A percentile compares a stretch with the other conserved stretches of the same genome.
phyloP scores from a whole-genome alignment of 2,113 vertebrate species.

The Vireo altiloquus region DNA sequence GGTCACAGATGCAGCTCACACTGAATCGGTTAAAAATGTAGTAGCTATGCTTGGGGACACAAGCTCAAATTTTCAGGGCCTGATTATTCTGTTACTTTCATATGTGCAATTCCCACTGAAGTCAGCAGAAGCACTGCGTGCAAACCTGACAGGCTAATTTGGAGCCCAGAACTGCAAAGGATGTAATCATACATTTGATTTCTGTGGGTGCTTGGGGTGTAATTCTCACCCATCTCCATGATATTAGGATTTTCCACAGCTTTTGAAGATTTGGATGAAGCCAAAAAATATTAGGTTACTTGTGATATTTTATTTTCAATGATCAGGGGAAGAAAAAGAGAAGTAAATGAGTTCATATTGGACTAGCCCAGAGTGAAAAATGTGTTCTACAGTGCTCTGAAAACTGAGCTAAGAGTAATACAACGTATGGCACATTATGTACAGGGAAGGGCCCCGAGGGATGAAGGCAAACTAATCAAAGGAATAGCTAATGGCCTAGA shows the following conservation, averaged over 20 bases:
- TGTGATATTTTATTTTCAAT: not conserved
- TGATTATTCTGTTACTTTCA: slow-evolving; percentile 63
- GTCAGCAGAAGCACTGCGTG: slow-evolving; percentile 15
- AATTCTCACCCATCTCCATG: not conserved
- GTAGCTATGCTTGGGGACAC: slow-evolving; percentile 53
- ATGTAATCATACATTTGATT: not conserved
- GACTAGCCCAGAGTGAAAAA: slow-evolving; percentile 31
- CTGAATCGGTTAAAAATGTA: slow-evolving; percentile 63
- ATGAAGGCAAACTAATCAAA: slow-evolving; percentile 30
- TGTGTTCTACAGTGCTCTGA: not conserved
- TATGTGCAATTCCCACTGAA: slow-evolving; percentile 55
- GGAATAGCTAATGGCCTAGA: slow-evolving; percentile 20
- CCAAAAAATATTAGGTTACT: not conserved
- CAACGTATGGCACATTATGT: not conserved
- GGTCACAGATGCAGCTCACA: slow-evolving; percentile 55
- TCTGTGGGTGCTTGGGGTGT: not conserved
- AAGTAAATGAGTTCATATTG: not conserved
- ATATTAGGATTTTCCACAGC: not conserved
- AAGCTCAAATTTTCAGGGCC: slow-evolving; percentile 58
- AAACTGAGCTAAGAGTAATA: not conserved
- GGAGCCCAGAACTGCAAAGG: not conserved
- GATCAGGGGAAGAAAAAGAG: not conserved
- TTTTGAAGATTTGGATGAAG: slow-evolving; percentile 5
- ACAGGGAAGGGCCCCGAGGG: not conserved
- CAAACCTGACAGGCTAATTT: slow-evolving; percentile 43